Conservation (phyloP, 1,140 invertebrate genomes). For the Scaptomyza pallida region DNA sequence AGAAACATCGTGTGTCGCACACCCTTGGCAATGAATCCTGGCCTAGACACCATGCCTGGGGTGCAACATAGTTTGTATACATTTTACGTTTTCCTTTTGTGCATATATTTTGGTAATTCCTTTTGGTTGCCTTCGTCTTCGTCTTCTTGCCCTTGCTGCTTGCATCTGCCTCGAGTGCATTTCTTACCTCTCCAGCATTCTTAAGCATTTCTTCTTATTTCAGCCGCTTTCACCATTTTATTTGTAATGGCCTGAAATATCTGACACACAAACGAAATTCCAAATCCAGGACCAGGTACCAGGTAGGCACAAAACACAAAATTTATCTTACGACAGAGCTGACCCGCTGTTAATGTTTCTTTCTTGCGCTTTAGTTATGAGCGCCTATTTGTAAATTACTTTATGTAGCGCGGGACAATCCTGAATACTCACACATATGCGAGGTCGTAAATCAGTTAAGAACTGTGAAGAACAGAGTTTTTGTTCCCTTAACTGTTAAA, state of each 20-base stretch:
- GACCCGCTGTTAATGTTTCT: conserved; percentile 10
- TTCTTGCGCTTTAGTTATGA: conserved; percentile 42
- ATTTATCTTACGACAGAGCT: no score
- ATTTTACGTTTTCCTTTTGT: not conserved
- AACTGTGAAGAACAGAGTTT: conserved; percentile 23
- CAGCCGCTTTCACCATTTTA: conserved; percentile 64
- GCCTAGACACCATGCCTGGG: conserved; percentile 22
- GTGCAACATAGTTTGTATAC: conserved; percentile 13
- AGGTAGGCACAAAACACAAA: no score
- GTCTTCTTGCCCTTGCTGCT: no score
- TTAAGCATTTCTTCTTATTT: conserved; percentile 11
- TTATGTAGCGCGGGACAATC: conserved; percentile 49
- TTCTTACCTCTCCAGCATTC: not conserved
- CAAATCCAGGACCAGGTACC: conserved; percentile 32
- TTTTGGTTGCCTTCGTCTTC: conserved; percentile 19
- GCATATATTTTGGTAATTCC: conserved; percentile 7
- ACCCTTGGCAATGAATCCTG: conserved; percentile 33
- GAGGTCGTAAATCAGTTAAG: conserved; percentile 50
- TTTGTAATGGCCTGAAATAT: conserved; percentile 14
- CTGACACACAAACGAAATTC: conserved; percentile 51
- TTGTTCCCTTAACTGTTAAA: conserved; percentile 27
- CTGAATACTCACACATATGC: conserved; percentile 1
- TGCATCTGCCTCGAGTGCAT: conserved; percentile 39
- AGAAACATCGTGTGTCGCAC: conserved; percentile 12
- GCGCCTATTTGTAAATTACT: conserved; percentile 76